Evolutionary conservation across 2,113 vertebrate species (phyloP).

Genomic region (Melospiza georgiana): DNA sequence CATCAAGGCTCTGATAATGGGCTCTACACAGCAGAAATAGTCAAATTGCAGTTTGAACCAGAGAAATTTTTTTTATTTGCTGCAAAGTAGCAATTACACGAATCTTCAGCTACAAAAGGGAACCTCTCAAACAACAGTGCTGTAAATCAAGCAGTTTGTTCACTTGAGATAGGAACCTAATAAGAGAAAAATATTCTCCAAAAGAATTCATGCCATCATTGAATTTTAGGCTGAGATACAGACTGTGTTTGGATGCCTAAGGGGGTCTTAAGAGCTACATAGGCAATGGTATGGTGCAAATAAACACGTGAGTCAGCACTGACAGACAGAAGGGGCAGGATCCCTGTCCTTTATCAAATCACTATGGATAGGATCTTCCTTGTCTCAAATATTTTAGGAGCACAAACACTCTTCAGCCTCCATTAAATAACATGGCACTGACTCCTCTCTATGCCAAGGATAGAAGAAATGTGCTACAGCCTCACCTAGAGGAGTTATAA

Average conservation of each 20-base stretch:
- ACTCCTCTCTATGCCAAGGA: background rate
- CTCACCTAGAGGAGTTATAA: background rate
- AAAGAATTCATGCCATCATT: accelerated
- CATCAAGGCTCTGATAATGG: background rate
- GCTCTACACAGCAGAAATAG: background rate
- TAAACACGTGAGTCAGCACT: background rate
- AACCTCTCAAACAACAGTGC: background rate
- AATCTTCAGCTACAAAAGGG: background rate
- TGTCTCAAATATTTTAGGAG: background rate
- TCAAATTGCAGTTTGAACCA: background rate
- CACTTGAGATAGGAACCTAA: background rate
- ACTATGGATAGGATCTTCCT: background rate
- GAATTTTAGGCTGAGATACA: background rate
- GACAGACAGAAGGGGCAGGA: background rate
- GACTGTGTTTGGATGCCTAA: background rate
- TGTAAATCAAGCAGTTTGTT: background rate
- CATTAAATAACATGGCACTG: background rate
- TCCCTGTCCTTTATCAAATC: background rate
- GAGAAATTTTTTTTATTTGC: background rate
- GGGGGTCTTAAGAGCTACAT: background rate
- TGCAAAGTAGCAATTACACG: background rate
- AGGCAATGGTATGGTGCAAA: background rate
- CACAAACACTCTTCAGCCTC: background rate
- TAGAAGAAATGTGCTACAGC: background rate
- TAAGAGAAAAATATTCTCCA: background rate